These are phyloP conservation scores for Plestiodon gilberti DNA, from an alignment of 2,113 vertebrate genomes.

Conservation along the genomic window DNA sequence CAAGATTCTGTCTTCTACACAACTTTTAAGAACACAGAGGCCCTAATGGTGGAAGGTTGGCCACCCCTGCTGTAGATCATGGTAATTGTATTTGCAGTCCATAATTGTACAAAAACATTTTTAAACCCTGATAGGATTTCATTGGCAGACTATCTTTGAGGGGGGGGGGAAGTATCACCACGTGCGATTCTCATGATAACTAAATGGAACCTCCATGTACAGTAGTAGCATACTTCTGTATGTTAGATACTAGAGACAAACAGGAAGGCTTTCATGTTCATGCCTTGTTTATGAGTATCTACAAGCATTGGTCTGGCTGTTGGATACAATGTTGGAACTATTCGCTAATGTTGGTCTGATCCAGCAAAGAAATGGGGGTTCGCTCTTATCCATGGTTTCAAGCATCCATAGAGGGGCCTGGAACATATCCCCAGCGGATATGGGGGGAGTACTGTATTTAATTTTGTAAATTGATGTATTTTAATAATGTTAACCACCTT, in stretches of 20 bases:
- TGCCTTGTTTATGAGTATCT: neutral
- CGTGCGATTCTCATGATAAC: neutral
- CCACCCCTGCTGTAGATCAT: neutral
- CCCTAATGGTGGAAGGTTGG: neutral
- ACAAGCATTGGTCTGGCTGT: neutral
- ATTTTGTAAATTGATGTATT: no score
- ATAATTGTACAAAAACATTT: neutral
- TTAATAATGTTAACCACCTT: no score
- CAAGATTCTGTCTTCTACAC: no score
- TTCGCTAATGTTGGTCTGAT: neutral
- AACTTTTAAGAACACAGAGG: no score
- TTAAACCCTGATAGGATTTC: neutral
- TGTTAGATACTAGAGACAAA: neutral
- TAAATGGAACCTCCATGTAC: neutral
- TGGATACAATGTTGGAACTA: neutral
- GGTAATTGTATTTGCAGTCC: neutral
- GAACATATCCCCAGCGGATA: no score
- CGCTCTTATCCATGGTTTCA: no score
- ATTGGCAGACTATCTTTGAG: constrained; percentile 24
- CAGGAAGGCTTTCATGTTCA: neutral
- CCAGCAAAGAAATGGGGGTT: neutral
- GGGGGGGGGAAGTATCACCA: neutral
- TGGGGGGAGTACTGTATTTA: no score
- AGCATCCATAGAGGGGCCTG: no score
- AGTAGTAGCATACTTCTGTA: neutral